Conservation (phyloP, 2,797 vertebrate genomes). For the Semotilus atromaculatus region DNA sequence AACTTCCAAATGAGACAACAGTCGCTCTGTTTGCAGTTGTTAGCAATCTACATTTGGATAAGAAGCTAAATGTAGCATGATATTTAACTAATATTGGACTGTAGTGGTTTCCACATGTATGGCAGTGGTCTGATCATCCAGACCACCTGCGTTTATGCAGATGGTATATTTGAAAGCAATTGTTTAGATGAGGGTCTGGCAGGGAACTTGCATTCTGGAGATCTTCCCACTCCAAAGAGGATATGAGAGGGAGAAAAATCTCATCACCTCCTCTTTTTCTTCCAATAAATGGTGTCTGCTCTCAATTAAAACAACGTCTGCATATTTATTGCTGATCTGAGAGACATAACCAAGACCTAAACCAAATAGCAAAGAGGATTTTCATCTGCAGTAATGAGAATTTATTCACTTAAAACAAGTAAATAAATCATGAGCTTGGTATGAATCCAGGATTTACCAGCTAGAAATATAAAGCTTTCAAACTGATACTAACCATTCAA, state of each 20-base stretch:
- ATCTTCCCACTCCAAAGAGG: constrained; percentile 57
- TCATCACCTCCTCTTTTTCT: constrained; percentile 61
- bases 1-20: constrained; percentile 54
- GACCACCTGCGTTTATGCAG: constrained; percentile 69
- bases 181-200: constrained; percentile 74
- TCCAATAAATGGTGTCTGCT: constrained; percentile 38
- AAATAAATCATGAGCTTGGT: not conserved
- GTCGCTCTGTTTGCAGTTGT: constrained; percentile 54
- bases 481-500: not conserved
- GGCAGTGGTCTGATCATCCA: constrained; percentile 62
- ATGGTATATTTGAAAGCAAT: constrained; percentile 68
- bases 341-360: constrained; percentile 13
- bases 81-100: constrained; percentile 62
- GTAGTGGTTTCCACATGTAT: constrained; percentile 63
- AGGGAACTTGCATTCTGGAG: constrained; percentile 62
- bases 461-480: not conserved
- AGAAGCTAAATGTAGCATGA: constrained; percentile 55
- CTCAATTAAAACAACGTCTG: constrained; percentile 34
- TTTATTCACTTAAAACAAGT: not conserved
- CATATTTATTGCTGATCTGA: constrained; percentile 13
- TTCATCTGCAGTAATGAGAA: not conserved
- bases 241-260: constrained; percentile 49
- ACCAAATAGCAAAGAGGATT: not conserved
- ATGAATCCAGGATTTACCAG: not conserved
- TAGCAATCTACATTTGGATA: constrained; percentile 64